These are phyloP conservation scores for Fregata magnificens DNA, from an alignment of 2,113 vertebrate genomes.

Conservation along the genomic window DNA sequence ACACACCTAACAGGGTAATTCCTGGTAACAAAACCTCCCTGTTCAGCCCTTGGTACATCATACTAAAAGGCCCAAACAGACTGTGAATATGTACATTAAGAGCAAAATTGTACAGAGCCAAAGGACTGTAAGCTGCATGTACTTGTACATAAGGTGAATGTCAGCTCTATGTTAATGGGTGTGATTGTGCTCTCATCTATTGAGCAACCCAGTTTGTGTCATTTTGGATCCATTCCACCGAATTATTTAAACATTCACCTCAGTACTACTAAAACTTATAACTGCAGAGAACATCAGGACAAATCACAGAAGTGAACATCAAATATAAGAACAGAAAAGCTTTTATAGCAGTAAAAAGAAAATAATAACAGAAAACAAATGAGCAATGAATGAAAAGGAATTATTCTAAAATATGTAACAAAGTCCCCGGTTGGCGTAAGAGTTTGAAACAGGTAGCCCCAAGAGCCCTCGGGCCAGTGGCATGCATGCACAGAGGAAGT, in stretches of 20 bases:
- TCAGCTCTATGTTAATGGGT: constrained; percentile 20
- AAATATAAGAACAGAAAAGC: not conserved
- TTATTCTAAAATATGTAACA: not conserved
- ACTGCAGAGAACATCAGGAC: not conserved
- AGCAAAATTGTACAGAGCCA: not conserved
- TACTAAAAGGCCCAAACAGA: not conserved
- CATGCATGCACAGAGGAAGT: rapidly evolving
- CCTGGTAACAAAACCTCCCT: not conserved
- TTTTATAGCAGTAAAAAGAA: not conserved
- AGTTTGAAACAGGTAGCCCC: not conserved
- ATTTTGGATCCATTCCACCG: not conserved
- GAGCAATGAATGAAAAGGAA: not conserved
- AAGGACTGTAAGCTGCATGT: not conserved
- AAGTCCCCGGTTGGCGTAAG: not conserved
- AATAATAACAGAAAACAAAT: not conserved
- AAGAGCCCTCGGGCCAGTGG: not conserved
- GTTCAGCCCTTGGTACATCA: not conserved
- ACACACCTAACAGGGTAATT: not conserved
- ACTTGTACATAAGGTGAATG: not conserved
- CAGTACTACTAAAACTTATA: not conserved
- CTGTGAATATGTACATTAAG: not conserved
- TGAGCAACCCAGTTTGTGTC: not conserved
- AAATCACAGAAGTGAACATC: not conserved
- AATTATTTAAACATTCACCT: not conserved
- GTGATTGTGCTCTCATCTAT: not conserved